Base-by-base conservation (phyloP, 2,888 invertebrate species). In the Pogonocherus hispidulus region DNA sequence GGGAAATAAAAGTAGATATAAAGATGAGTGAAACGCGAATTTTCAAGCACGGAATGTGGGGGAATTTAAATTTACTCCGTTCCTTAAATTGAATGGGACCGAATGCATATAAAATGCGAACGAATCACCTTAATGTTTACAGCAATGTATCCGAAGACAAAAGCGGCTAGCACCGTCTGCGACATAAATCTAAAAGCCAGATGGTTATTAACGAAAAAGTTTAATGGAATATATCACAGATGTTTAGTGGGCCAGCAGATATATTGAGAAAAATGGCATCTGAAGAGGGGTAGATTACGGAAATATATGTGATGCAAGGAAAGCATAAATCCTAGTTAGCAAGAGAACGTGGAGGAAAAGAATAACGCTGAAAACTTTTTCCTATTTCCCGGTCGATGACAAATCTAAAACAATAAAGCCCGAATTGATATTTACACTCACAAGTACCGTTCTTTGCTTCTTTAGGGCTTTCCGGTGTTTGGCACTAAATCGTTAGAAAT, bases 211-310 rank as follows among this genome's bases (percentile, higher is more conserved):
- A 80, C 82, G 79, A 37, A 76, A 80, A 82, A 81, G 79, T 82
- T 81, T 79, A 78, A 83, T 83, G 83, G 83, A 84, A 84, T 84
- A 83, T 83, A 84, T 83, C 82, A 81, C 82, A 81, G 82, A 84
- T 84, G 83, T 83, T 84, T 82, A 81, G 83, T 79, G 78, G 81
- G 78, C 77, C 76, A 76, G 76, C 78, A 82, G 80, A 82, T 82
- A 82, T 84, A 85, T 85, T 84, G 84, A 84, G 84, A 85, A 84
- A 84, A 85, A 85, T 84, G 82, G 83, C 81, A 82, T 80, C 81
- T 82, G 82, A 82, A 83, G 83, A 81, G 82, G 80, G 80, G 82
- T 79, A 84, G 84, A 84, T 85, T 85, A 84, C 83, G 78, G 77
- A 81, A 83, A 84, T 84, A 83, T 84, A 85, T 84, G 84, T 84